Evolutionary conservation across 2,888 invertebrate genomes (phyloP), one percentile per base, ranked within the genome.

Genomic region (Thalpophila matura): DNA sequence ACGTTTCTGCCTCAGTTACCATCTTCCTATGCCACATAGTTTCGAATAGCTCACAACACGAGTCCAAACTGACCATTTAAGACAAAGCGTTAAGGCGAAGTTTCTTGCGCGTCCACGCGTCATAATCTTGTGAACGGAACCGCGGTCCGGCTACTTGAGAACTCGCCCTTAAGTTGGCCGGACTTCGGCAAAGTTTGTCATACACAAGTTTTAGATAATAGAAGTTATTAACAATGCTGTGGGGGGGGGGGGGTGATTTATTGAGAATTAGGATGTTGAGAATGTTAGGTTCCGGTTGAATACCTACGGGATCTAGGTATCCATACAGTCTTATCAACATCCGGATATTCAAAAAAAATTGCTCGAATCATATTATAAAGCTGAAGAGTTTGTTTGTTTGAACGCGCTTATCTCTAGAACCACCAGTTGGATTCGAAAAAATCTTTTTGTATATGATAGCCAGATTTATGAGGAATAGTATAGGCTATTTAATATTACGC

Each of bases 41-140:
- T 71, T 62, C 62, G 27, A 40, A 62, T 56, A 42, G 22, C 40
- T 20, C 24, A 27, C 50, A 55, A 43, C 70, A 47, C 22, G 22
- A 73, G 54, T 43, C 29, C 40, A 18, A 72, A 67, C 56, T 73
- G 73, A 65, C 73, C 72, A 75, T 56, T 26, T 14, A 65, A 59
- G 57, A 70, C 65, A 76, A 81, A 80, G 79, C 73, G 66, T 80
- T 77, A 80, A 81, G 77, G 69, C 51, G 75, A 86, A 88, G 80
- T 87, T 81, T 66, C 77, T 57, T 65, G 75, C 69, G 75, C 80
- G 74, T 77, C 73, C 74, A 74, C 75, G 86, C 84, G 84, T 83
- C 82, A 83, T 85, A 88, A 86, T 80, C 79, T 77, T 81, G 69
- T 64, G 79, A 73, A 74, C 77, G 82, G 82, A 83, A 79, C 75